Base-by-base conservation (phyloP, 2,113 vertebrate species). In the Alligator sinensis region DNA sequence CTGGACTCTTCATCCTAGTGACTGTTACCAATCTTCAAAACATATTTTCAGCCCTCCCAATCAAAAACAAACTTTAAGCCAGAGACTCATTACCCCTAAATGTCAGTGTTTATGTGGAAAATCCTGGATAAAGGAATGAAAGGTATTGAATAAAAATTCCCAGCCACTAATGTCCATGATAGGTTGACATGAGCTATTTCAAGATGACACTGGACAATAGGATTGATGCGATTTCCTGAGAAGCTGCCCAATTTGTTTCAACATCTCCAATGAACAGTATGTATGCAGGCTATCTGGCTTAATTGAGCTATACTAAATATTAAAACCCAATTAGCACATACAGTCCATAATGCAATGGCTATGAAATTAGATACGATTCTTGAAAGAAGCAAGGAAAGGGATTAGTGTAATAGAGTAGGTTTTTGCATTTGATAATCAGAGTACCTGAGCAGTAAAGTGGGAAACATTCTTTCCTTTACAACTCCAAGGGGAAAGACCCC, bases 1-100 rank as follows among this genome's bases (percentile, higher is more conserved):
- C 77, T 96, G 96, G 93, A 95, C 86, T 92, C 95, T 91, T 95
- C 95, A 89, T 90, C 70, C 80, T 38, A 74, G 70, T 74, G 34
- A 22, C 34, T 19, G 11, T n/a, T 77, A 55, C 9, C 30, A 47
- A 72, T 9, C 83, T 95, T 95, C 87, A 96, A 94, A 96, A 95
- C 91, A 96, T 1, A 17, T 72, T 78, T 90, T 72, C 89, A 77
- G 85, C 59, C 86, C 94, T 91, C 55, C 81, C 96, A 92, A 96
- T 90, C 86, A 94, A 96, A 96, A 80, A 96, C 90, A 95, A 97
- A 97, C 96, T 97, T 96, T 88, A 88, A 96, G 80, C 27, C 80
- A 27, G 54, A 86, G 75, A 68, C 79, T 83, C 79, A 27, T 91
- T 88, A 90, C 59, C 92, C 76, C 88, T 47, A 88, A 92, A 78